A percentile compares a stretch with the other conserved stretches of the same genome.
Evolutionary conservation across 2,797 vertebrate species (phyloP).

Genomic region (Adrianichthys oophorus): DNA sequence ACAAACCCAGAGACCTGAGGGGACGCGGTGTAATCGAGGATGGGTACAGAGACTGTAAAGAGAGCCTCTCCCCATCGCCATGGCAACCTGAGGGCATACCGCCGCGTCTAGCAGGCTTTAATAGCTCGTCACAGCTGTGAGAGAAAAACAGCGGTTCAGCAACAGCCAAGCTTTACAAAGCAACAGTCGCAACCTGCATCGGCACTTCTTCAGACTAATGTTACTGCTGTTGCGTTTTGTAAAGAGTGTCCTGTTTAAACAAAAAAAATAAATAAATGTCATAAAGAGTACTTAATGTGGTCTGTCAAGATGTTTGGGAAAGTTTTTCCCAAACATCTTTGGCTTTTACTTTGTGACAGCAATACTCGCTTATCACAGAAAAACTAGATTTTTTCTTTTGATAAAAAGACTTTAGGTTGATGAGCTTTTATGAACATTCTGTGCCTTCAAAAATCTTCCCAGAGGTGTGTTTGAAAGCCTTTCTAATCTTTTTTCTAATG

Average conservation of each 20-base stretch:
- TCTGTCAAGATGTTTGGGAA: too few species aligned
- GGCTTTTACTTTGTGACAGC: too few species aligned
- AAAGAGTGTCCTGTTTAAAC: too few species aligned
- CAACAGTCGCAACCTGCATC: conserved; percentile 20
- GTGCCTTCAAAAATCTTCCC: neutral
- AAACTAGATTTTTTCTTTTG: too few species aligned
- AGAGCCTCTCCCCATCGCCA: conserved; percentile 70
- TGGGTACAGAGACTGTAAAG: conserved; percentile 30
- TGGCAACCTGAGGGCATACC: conserved; percentile 71
- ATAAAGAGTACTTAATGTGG: too few species aligned
- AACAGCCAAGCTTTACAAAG: conserved; percentile 1
- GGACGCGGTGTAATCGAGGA: conserved; percentile 5
- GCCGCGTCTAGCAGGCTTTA: conserved; percentile 55
- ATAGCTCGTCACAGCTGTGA: conserved; percentile 52
- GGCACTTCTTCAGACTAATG: neutral
- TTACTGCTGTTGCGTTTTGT: too few species aligned
- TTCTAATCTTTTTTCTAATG: neutral
- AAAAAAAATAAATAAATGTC: too few species aligned
- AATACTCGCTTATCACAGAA: too few species aligned
- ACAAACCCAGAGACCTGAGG: conserved; percentile 1
- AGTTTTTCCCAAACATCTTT: too few species aligned
- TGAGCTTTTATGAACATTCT: neutral
- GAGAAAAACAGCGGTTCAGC: conserved; percentile 32
- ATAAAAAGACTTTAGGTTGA: neutral
- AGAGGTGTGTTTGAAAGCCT: neutral